Conservation (phyloP, 1,140 invertebrate species). For the Zaprionus lachaisei region DNA sequence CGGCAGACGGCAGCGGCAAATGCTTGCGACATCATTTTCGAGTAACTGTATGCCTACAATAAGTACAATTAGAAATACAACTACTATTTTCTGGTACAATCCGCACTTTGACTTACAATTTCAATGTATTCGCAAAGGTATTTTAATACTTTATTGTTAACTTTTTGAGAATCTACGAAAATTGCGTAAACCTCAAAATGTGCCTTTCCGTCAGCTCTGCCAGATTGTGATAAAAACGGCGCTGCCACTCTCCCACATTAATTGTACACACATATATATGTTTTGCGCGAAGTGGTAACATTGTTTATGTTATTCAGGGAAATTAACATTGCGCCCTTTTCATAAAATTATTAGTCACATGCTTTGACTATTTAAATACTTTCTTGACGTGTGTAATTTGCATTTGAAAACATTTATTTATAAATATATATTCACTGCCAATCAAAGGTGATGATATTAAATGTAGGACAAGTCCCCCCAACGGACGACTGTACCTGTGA, state of each 20-base stretch:
- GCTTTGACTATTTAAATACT: not conserved
- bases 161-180: conserved; percentile 38
- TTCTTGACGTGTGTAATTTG: not conserved
- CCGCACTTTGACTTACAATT: conserved; percentile 45
- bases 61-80: not conserved
- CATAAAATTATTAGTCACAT: not conserved
- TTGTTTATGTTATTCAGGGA: conserved; percentile 35
- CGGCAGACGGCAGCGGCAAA: conserved; percentile 64
- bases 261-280: conserved; percentile 3
- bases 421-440: not conserved
- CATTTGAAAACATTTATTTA: not conserved
- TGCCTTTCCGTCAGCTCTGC: conserved; percentile 44
- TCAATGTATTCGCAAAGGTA: conserved; percentile 27
- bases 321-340: conserved; percentile 57
- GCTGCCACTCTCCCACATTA: conserved; percentile 17
- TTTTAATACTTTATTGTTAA: conserved; percentile 38
- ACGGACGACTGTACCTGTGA: conserved; percentile 49
- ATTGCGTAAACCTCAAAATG: conserved; percentile 80
- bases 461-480: not conserved
- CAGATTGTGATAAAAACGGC: conserved; percentile 9
- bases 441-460: not conserved
- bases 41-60: not conserved
- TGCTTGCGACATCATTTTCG: conserved; percentile 68
- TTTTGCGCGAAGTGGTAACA: conserved; percentile 11
- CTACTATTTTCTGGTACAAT: not conserved